phyloP scores from a whole-genome alignment of 2,888 invertebrate genomes.

The Pseudanteris insignis region DNA sequence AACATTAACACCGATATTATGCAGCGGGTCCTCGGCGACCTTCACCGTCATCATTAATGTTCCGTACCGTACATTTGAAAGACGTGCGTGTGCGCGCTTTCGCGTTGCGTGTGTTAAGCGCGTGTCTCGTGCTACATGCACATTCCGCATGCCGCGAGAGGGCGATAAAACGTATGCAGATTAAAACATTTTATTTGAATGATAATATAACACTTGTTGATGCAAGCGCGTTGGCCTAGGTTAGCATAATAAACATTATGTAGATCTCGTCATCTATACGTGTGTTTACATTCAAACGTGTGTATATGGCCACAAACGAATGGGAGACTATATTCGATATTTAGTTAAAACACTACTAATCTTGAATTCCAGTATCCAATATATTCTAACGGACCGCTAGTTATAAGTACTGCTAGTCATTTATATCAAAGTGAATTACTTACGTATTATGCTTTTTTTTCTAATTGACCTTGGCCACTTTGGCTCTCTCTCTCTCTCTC shows the following conservation, averaged over 20 bases:
- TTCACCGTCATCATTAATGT: conserved; percentile 51
- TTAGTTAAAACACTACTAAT: too few species aligned
- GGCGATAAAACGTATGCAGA: conserved; percentile 67
- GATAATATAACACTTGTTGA: conserved; percentile 67
- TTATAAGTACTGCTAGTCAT: too few species aligned
- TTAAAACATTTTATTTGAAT: conserved; percentile 67
- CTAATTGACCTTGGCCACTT: too few species aligned
- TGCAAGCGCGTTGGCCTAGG: conserved; percentile 66
- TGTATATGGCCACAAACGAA: too few species aligned
- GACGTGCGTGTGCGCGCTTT: conserved; percentile 44
- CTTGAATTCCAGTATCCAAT: too few species aligned
- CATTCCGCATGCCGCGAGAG: conserved; percentile 62
- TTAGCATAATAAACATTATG: conserved; percentile 67
- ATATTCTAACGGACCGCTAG: too few species aligned
- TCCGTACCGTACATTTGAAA: conserved; percentile 43
- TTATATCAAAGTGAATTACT: too few species aligned
- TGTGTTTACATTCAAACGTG: too few species aligned
- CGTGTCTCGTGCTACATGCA: conserved; percentile 60
- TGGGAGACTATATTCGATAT: too few species aligned
- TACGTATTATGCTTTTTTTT: too few species aligned
- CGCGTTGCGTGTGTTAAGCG: conserved; percentile 52
- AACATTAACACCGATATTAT: conserved; percentile 45
- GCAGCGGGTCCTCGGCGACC: conserved; percentile 47
- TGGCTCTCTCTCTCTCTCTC: too few species aligned
- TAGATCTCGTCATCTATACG: conserved; percentile 62